Conservation (phyloP, 2,888 invertebrate species). For the Phyto melanocephala region DNA sequence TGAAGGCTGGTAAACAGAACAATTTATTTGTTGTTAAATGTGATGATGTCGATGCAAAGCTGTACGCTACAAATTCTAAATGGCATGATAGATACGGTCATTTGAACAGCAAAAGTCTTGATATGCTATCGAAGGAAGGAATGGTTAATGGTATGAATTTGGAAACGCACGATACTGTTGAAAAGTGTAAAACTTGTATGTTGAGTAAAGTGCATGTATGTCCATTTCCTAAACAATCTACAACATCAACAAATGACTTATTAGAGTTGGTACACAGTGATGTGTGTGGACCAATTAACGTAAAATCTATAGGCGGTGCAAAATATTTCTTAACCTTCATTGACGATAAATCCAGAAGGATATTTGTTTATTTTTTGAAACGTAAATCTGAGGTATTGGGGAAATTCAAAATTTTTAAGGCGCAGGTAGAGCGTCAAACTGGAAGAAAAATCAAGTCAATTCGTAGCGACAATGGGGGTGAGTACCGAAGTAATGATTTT, state of each 20-base stretch:
- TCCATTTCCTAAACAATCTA: slow-evolving; percentile 34
- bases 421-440: slow-evolving; percentile 11
- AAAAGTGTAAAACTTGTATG: slow-evolving; percentile 35
- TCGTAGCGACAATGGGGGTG: slow-evolving; percentile 32
- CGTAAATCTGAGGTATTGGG: slow-evolving; percentile 17
- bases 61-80: slow-evolving; percentile 21
- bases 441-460: slow-evolving; percentile 25
- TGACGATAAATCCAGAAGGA: slow-evolving; percentile 18
- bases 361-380: slow-evolving; percentile 38
- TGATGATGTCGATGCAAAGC: neutral
- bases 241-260: slow-evolving; percentile 3
- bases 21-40: slow-evolving; percentile 29
- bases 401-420: slow-evolving; percentile 34
- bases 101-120: slow-evolving; percentile 22
- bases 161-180: neutral
- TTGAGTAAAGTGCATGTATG: slow-evolving; percentile 33
- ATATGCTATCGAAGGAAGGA: slow-evolving; percentile 1
- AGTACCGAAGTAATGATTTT: slow-evolving; percentile 42
- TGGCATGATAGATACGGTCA: slow-evolving; percentile 49
- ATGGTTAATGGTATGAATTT: slow-evolving; percentile 41
- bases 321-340: slow-evolving; percentile 36
- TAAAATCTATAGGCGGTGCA: slow-evolving; percentile 23
- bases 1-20: slow-evolving; percentile 6
- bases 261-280: slow-evolving; percentile 48
- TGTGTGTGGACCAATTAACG: slow-evolving; percentile 33